phyloP scores from a whole-genome alignment of 2,888 invertebrate genomes.

The Frankliniella fusca region DNA sequence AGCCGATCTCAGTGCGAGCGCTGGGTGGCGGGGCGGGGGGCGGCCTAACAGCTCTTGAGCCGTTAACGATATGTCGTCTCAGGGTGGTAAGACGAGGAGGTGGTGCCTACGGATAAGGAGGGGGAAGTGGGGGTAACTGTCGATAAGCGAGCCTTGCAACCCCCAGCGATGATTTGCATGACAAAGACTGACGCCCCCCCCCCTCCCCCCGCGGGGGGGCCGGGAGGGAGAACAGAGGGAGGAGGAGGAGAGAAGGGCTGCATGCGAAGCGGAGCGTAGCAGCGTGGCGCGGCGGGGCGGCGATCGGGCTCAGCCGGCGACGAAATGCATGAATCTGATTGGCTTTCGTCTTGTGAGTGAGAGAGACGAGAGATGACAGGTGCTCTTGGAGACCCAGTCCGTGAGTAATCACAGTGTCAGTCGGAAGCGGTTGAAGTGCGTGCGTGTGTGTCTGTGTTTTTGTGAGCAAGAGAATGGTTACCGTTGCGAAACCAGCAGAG shows the following conservation, averaged over 20 bases:
- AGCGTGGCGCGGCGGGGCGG: neutral
- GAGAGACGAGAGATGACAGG: too few relatives aligned
- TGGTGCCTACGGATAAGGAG: neutral
- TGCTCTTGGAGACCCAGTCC: too few relatives aligned
- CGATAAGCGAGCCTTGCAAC: neutral
- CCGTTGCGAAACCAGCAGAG: too few relatives aligned
- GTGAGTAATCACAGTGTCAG: too few relatives aligned
- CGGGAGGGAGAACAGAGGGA: neutral
- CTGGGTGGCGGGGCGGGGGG: neutral
- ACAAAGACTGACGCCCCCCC: slow-evolving; percentile 11
- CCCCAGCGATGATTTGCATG: neutral
- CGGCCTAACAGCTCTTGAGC: neutral
- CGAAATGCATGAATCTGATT: neutral
- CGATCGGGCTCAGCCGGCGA: neutral
- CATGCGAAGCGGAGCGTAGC: neutral
- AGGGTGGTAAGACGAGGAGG: neutral
- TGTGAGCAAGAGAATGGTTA: too few relatives aligned
- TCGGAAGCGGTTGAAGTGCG: too few relatives aligned
- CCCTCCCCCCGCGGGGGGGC: neutral
- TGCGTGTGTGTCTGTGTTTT: too few relatives aligned
- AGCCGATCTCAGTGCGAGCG: neutral
- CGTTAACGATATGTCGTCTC: neutral
- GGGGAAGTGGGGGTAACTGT: neutral
- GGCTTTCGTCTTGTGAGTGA: too few relatives aligned
- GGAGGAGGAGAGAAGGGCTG: neutral